These are phyloP conservation scores for Ataeniobius toweri DNA, from an alignment of 2,797 vertebrate species.

Conservation along the genomic window DNA sequence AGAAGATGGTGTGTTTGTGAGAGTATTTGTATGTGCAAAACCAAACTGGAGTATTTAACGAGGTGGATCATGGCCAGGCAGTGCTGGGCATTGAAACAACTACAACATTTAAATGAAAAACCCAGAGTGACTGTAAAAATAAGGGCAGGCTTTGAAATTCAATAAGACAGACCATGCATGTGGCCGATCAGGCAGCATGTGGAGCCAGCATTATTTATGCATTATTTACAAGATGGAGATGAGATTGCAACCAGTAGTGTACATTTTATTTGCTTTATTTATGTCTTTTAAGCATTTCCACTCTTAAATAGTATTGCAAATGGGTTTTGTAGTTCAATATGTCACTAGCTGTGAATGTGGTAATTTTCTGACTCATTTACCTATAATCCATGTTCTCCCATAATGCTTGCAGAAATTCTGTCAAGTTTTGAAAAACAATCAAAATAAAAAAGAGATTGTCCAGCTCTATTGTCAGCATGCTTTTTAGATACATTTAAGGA, in stretches of 20 bases:
- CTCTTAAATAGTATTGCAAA: too few species aligned
- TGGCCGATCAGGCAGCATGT: background rate
- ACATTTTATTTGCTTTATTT: background rate
- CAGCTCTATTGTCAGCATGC: too few species aligned
- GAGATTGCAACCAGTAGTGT: background rate
- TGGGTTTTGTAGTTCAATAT: background rate
- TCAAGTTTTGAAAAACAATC: background rate
- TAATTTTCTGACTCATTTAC: too few species aligned
- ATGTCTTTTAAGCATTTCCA: background rate
- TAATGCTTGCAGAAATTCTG: background rate
- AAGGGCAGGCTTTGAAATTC: background rate
- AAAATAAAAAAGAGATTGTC: background rate
- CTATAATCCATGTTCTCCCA: background rate
- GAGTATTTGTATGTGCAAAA: slow-evolving; percentile 4
- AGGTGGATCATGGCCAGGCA: background rate
- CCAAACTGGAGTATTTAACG: background rate
- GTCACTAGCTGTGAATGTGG: background rate
- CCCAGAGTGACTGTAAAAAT: background rate
- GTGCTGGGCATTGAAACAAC: background rate
- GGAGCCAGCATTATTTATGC: background rate
- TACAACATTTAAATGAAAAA: background rate
- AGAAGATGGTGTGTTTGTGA: background rate
- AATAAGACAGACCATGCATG: background rate
- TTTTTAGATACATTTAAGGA: background rate
- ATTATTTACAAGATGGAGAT: background rate